These are phyloP conservation scores for Prolemur simus DNA, from an alignment of 2,113 vertebrate genomes.

Conservation along the genomic window DNA sequence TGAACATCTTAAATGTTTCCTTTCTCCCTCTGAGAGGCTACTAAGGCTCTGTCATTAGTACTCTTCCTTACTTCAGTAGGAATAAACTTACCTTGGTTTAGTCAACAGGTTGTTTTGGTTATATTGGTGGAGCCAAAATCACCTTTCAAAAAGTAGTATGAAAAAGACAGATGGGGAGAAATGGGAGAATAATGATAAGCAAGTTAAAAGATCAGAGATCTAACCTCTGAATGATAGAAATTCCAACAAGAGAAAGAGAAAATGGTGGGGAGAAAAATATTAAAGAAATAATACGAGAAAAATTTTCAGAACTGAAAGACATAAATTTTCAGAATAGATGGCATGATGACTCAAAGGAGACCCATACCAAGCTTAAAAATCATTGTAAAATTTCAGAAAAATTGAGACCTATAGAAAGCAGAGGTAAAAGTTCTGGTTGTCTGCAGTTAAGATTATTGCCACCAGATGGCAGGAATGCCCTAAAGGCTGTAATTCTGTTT, in stretches of 20 bases:
- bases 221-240: neutral
- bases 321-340: neutral
- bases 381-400: neutral
- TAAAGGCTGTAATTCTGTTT: neutral
- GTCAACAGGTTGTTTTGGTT: neutral
- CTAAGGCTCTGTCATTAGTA: neutral
- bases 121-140: neutral
- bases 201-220: neutral
- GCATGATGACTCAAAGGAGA: neutral
- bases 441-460: neutral
- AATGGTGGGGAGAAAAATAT: neutral
- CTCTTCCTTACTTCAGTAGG: neutral
- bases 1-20: neutral
- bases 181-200: neutral
- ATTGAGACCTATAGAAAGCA: neutral
- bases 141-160: neutral
- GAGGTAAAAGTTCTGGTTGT: neutral
- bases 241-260: neutral
- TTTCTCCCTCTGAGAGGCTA: neutral
- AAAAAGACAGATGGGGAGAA: neutral
- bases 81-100: neutral
- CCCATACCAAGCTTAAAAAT: neutral
- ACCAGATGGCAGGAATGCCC: conserved; percentile 57
- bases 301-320: neutral
- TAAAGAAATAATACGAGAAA: conserved; percentile 20